Conservation (phyloP, 2,113 vertebrate species). For the Aphyosemion australe region DNA sequence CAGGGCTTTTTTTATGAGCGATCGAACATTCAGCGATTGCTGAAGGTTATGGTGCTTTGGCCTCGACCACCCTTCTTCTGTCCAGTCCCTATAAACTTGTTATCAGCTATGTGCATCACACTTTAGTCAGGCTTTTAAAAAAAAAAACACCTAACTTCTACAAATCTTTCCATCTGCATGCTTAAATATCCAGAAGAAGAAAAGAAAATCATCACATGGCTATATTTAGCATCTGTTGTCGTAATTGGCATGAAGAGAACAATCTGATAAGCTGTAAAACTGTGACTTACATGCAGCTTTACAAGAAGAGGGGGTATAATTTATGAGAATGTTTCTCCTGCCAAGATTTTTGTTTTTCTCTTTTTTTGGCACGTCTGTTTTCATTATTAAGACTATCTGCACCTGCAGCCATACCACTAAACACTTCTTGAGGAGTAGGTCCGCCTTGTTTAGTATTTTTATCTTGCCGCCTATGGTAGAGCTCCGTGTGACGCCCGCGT, state of each 20-base stretch:
- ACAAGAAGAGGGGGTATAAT: conserved; percentile 54
- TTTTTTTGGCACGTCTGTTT: neutral
- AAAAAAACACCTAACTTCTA: too few species aligned
- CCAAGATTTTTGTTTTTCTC: neutral
- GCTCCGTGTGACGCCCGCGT: conserved; percentile 49
- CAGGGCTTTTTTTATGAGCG: conserved; percentile 36
- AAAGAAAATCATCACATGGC: conserved; percentile 62
- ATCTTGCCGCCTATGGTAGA: conserved; percentile 30
- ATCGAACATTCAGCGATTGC: conserved; percentile 49
- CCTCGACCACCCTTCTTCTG: conserved; percentile 42
- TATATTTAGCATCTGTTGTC: conserved; percentile 71
- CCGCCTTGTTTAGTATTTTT: conserved; percentile 22
- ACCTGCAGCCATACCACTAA: neutral
- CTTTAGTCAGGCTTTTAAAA: conserved; percentile 11
- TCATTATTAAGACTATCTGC: conserved; percentile 20
- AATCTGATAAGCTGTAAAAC: conserved; percentile 73
- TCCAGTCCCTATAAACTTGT: conserved; percentile 16
- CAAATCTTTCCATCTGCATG: conserved; percentile 19
- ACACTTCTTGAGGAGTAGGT: conserved; percentile 12
- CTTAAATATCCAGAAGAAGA: conserved; percentile 54
- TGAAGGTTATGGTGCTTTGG: conserved; percentile 21
- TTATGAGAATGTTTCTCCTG: conserved; percentile 36
- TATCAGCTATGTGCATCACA: conserved; percentile 40
- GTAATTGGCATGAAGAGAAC: conserved; percentile 77
- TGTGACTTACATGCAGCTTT: conserved; percentile 59